Base-by-base conservation (phyloP, 2,888 invertebrate species). In the Synergus itoensis region DNA sequence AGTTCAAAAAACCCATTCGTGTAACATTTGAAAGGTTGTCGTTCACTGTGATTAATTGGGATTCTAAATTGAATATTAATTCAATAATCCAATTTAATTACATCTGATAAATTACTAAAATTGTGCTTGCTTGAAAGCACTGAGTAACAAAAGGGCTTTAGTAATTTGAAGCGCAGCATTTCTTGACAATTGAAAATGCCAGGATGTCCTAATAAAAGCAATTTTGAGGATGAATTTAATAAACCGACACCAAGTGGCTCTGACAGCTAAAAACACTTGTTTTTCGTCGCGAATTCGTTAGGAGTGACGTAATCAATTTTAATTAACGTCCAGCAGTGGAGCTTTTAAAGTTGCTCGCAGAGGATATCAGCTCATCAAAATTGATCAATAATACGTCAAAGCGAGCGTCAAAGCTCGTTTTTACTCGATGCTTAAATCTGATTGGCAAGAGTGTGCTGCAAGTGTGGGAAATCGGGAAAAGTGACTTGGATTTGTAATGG, bases 351-450 rank as follows among this genome's bases (percentile, higher is more conserved):
- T 76, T 21, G 57, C 40, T 64, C 16, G 18, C 7, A 28, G 45
- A 36, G 57, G 62, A 45, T 77, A 77, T 79, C 28, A 63, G 36
- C 62, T 80, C 76, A 76, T 79, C 73, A 81, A 81, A 77, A 69
- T 65, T 80, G 77, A 81, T 81, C 73, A 73, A 73, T 81, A 82
- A 77, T 80, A 76, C 77, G 43, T 78, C 77, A 77, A 83, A 81
- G 81, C 81, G 80, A 41, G 63, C 77, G 43, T 78, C 77, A 77
- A 83, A 81, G 81, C 81, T 81, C 53, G 63, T 63, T 43, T 69
- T 21, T 69, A 73, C 48, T 73, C 28, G 21, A 9, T 9, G 48
- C 48, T 53, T n/a, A 48, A 69, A 53, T 53, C 48, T 73, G 73
- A 73, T 73, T 73, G 73, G 53, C n/a, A 28, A 73, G 48, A 28